Evolutionary conservation across 2,113 vertebrate genomes (phyloP).

Genomic region (Seriola rivoliana): DNA sequence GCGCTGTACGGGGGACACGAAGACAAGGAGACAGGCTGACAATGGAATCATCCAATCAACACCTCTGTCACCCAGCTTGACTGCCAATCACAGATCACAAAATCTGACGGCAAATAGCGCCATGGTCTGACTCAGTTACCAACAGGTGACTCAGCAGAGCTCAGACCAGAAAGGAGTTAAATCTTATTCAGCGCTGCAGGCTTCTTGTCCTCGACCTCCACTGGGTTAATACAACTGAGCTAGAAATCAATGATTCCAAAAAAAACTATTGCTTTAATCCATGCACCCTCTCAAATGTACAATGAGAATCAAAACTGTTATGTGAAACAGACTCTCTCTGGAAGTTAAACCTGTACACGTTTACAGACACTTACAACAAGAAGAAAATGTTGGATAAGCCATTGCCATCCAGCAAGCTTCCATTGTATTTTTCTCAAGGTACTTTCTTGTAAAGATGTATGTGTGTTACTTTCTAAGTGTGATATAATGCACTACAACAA

Average conservation of each 20-base stretch:
- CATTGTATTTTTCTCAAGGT: background rate
- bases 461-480: background rate
- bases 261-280: slow-evolving; percentile 33
- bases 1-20: slow-evolving; percentile 80
- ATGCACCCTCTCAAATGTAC: slow-evolving; percentile 15
- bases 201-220: slow-evolving; percentile 1
- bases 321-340: background rate
- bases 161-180: background rate
- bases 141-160: slow-evolving; percentile 39
- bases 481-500: background rate
- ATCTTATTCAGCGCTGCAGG: slow-evolving; percentile 32
- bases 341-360: background rate
- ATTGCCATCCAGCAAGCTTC: background rate
- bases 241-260: slow-evolving; percentile 37
- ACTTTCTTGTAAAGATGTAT: background rate
- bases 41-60: slow-evolving; percentile 33
- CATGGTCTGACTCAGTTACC: slow-evolving; percentile 23
- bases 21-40: slow-evolving; percentile 40
- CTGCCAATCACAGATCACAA: slow-evolving; percentile 20
- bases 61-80: background rate
- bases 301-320: slow-evolving; percentile 12
- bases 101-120: slow-evolving; percentile 30
- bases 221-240: background rate
- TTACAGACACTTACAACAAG: background rate
- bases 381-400: background rate